Conservation (phyloP, 2,113 vertebrate species). For the Chinchilla lanigera region DNA sequence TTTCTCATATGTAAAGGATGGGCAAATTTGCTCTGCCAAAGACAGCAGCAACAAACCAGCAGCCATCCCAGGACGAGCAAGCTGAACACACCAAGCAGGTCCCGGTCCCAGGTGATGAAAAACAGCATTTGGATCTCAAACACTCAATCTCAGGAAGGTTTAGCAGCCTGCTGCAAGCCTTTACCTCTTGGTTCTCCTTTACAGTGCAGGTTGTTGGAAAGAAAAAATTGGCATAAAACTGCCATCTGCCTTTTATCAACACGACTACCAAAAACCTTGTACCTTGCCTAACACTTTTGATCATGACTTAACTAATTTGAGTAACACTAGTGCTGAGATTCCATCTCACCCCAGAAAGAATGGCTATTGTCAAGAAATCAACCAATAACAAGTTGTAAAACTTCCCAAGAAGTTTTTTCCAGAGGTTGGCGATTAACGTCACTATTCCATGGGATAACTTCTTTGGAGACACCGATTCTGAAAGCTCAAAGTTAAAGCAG, state of each 20-base stretch:
- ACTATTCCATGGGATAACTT: no score
- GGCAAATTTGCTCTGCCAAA: conserved; percentile 57
- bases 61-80: not conserved
- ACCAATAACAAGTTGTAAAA: no score
- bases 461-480: no score
- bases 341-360: no score
- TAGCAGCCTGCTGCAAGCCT: conserved; percentile 61
- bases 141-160: conserved; percentile 75
- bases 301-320: no score
- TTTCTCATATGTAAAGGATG: conserved; percentile 63
- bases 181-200: not conserved
- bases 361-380: no score
- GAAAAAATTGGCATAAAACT: conserved; percentile 49
- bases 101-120: not conserved
- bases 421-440: no score
- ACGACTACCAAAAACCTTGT: no score
- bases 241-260: no score
- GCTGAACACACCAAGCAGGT: not conserved
- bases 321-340: no score
- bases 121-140: conserved; percentile 79
- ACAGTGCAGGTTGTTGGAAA: conserved; percentile 80
- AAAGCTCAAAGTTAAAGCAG: not conserved
- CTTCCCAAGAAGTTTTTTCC: no score
- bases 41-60: not conserved
- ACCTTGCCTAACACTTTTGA: no score